Conservation (phyloP, 2,888 invertebrate genomes). For the Ormyrus labotus region DNA sequence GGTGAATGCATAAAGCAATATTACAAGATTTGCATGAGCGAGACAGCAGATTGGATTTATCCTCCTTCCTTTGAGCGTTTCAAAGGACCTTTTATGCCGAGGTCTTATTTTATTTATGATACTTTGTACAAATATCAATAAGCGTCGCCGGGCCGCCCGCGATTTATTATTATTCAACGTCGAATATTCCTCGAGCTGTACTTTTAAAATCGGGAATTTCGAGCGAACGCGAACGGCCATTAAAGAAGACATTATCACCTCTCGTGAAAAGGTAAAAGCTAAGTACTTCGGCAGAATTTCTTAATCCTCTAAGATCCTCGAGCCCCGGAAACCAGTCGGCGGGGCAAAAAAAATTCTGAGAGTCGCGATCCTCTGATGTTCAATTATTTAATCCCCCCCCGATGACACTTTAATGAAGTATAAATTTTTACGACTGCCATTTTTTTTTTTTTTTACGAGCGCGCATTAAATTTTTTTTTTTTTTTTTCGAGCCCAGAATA, state of each 20-base stretch:
- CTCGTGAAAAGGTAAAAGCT: not conserved
- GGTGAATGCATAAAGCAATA: no score
- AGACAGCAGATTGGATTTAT: no score
- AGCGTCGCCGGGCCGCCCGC: no score
- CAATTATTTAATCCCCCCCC: slow-evolving; percentile 9
- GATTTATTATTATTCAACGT: no score
- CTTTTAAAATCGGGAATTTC: no score
- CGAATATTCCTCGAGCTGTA: no score
- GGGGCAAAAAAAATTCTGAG: slow-evolving; percentile 15
- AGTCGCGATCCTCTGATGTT: slow-evolving; percentile 17
- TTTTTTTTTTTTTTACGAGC: slow-evolving; percentile 6
- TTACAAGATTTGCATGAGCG: no score
- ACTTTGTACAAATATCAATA: no score
- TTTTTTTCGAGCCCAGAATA: not conserved
- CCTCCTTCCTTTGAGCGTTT: no score
- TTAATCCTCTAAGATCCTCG: slow-evolving; percentile 18
- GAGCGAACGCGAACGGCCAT: slow-evolving; percentile 19
- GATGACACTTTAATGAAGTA: slow-evolving; percentile 30
- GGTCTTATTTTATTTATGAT: no score
- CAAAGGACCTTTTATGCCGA: no score
- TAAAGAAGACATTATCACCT: slow-evolving; percentile 35
- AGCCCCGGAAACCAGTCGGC: slow-evolving; percentile 1
- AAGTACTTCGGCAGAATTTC: slow-evolving; percentile 26
- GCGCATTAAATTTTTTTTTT: not conserved
- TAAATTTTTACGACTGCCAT: slow-evolving; percentile 15